A percentile compares a stretch with the other conserved stretches of the same genome.
Evolutionary conservation across 2,888 invertebrate genomes (phyloP).

Genomic region (Dolichomitus sp.): DNA sequence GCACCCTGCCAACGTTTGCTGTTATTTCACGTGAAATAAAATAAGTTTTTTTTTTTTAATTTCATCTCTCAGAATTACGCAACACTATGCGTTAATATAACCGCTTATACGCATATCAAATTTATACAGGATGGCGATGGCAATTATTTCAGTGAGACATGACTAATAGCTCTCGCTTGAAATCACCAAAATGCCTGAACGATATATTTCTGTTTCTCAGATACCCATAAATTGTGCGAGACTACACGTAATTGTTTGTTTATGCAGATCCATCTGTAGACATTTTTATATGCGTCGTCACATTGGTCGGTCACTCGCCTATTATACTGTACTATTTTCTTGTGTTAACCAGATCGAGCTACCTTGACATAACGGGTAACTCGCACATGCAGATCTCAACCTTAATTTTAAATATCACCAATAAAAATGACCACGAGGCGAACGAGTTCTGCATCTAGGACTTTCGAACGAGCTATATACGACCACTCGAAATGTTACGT

Average conservation of each 20-base stretch:
- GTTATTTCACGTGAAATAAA: background rate
- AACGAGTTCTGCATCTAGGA: slow-evolving; percentile 22
- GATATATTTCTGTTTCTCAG: background rate
- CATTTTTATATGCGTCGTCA: background rate
- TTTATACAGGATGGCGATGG: background rate
- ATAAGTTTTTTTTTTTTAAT: background rate
- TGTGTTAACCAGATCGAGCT: background rate
- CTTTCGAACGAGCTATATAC: slow-evolving; percentile 33
- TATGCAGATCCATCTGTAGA: slow-evolving; percentile 1
- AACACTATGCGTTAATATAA: background rate
- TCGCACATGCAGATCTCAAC: slow-evolving; percentile 28
- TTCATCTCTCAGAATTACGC: background rate
- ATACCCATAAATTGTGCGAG: slow-evolving; percentile 13
- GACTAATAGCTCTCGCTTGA: slow-evolving; percentile 11
- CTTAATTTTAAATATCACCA: background rate
- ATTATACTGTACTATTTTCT: slow-evolving; percentile 17
- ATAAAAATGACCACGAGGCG: slow-evolving; percentile 13
- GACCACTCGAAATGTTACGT: slow-evolving; percentile 46
- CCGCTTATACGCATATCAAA: background rate
- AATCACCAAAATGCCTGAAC: background rate
- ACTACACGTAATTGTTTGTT: background rate
- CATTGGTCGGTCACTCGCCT: background rate
- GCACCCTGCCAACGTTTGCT: background rate
- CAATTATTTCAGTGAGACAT: background rate
- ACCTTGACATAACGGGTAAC: background rate